Conservation (phyloP, 2,113 vertebrate species). For the Nibea albiflora region DNA sequence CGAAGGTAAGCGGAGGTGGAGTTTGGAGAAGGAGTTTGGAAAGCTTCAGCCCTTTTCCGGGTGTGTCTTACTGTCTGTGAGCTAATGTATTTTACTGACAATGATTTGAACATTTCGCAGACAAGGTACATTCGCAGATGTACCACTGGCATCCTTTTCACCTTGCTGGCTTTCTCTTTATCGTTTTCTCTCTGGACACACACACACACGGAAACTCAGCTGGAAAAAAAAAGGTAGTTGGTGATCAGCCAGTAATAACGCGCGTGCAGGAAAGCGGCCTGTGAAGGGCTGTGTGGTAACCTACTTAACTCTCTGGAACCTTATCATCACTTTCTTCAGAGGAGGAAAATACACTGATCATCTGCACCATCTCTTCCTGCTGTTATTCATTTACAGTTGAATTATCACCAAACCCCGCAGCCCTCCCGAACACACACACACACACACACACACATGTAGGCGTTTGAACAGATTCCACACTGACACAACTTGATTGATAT, state of each 20-base stretch:
- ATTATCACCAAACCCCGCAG: slow-evolving; percentile 21
- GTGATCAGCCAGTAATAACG: slow-evolving; percentile 58
- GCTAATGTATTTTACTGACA: slow-evolving; percentile 66
- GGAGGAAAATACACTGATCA: slow-evolving; percentile 46
- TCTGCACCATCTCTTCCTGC: slow-evolving; percentile 58
- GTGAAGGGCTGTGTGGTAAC: slow-evolving; percentile 45
- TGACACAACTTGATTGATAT: slow-evolving; percentile 63
- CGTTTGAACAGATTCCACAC: slow-evolving; percentile 37
- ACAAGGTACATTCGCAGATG: slow-evolving; percentile 70
- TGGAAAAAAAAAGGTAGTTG: slow-evolving; percentile 59
- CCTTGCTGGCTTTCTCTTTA: slow-evolving; percentile 59
- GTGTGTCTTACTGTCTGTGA: slow-evolving; percentile 52
- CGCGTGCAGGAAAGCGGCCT: slow-evolving; percentile 20
- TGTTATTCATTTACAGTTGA: slow-evolving; percentile 62
- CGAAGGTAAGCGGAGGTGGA: slow-evolving; percentile 32
- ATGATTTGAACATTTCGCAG: slow-evolving; percentile 63
- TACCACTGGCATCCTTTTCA: slow-evolving; percentile 39
- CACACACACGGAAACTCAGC: slow-evolving; percentile 43
- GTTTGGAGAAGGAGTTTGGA: slow-evolving; percentile 51
- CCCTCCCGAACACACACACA: slow-evolving; percentile 32
- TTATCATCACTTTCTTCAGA: slow-evolving; percentile 51
- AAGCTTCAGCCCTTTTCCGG: slow-evolving; percentile 39
- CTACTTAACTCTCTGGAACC: slow-evolving; percentile 52
- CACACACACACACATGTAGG: slow-evolving; percentile 6
- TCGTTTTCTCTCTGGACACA: slow-evolving; percentile 37